A percentile compares a stretch with the other conserved stretches of the same genome.
phyloP scores from a whole-genome alignment of 2,888 invertebrate genomes.

The Penaeus monodon region DNA sequence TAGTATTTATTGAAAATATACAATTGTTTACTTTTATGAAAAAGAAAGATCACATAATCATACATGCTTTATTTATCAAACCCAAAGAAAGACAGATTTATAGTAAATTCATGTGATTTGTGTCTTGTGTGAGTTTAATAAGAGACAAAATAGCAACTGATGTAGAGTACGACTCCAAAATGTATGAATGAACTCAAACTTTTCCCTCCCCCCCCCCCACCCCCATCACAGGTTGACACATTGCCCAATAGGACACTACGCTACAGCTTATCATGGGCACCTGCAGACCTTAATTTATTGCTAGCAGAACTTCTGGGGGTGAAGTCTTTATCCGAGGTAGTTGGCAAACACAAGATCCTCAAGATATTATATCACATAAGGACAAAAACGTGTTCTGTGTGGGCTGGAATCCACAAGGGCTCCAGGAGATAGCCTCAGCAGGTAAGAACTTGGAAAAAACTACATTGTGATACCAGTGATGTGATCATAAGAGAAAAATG shows the following conservation, averaged over 20 bases:
- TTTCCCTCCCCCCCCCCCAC: too few species aligned
- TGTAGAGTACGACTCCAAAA: too few species aligned
- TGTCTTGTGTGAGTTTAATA: too few species aligned
- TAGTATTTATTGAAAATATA: neutral
- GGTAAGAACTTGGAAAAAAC: conserved; percentile 33
- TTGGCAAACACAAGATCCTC: conserved; percentile 68
- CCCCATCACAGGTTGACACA: conserved; percentile 58
- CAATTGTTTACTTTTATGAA: too few species aligned
- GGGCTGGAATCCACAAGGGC: conserved; percentile 70
- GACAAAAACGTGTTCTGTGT: conserved; percentile 69
- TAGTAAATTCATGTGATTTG: too few species aligned
- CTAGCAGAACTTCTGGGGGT: conserved; percentile 69
- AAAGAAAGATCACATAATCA: too few species aligned
- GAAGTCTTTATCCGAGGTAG: conserved; percentile 71
- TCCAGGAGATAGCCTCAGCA: conserved; percentile 67
- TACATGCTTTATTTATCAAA: too few species aligned
- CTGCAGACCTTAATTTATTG: conserved; percentile 70
- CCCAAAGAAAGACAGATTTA: too few species aligned
- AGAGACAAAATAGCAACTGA: too few species aligned
- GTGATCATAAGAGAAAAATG: neutral
- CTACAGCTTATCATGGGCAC: conserved; percentile 69
- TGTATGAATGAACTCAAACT: neutral
- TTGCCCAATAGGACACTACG: conserved; percentile 69
- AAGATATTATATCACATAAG: conserved; percentile 60
- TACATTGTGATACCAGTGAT: neutral